Evolutionary conservation across 2,797 vertebrate genomes (phyloP), one percentile per base, ranked within the genome.

Genomic region (Moxostoma hubbsi): DNA sequence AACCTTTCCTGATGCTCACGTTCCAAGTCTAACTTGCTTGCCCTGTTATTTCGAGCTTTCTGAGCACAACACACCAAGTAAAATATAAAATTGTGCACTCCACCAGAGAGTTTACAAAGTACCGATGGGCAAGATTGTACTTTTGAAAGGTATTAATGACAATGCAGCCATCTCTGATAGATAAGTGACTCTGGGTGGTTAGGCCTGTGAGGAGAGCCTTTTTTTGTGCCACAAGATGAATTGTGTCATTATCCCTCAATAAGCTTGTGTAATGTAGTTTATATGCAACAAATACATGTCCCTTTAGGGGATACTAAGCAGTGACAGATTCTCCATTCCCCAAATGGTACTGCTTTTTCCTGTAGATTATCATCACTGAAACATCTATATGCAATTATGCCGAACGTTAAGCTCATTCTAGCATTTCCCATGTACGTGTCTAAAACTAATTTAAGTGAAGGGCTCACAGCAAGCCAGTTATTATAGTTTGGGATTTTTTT

Each of bases 231-330:
- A 79, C 8, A 82, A 92, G 89, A 93, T 87, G 89, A 90, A 93
- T 89, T 63, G 82, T 84, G 83, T 90, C 89, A 93, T 93, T 92
- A 90, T 65, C 77, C 53, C 81, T 66, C 79, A 88, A 80, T 84
- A 86, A 91, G 87, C 86, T 77, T 55, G 65, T 59, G 65, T 59
- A 71, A 75, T 77, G 77, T 54, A 73, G 79, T 83, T 89, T 81
- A 86, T 86, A 76, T 53, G 64, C 50, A 81, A 79, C 77, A 83
- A 79, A 74, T 78, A 81, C 58, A 66, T 36, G 65, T 70, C 61
- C 43, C 64, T 18, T 78, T 75, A 61, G 74, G 57, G 67, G 63
- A 70, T 46, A 63, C 67, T 54, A 57, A 64, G 57, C 66, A 64
- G 15, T 61, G 49, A 77, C 62, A 53, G 57, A 6, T 45, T 73